Evolutionary conservation across 2,797 vertebrate species (phyloP), one percentile per base, ranked within the genome.

Genomic region (Lindbergichthys nudifrons): DNA sequence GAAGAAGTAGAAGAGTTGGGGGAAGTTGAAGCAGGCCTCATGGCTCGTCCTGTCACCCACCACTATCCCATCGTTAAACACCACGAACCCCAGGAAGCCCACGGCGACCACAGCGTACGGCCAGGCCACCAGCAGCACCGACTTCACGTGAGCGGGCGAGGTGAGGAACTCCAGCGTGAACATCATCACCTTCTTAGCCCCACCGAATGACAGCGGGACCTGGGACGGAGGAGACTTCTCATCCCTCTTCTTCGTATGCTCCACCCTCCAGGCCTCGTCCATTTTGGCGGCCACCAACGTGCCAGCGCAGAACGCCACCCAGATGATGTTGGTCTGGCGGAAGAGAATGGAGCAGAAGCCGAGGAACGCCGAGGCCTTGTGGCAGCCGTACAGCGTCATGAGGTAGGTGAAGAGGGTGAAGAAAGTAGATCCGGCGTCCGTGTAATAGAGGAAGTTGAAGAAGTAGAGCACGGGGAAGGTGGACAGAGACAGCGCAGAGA

Each of bases 381-480:
- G 96, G 85, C 96, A 96, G 84, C 97, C 95, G 45, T 98, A 96
- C 67, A 98, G 95, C 30, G 96, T 96, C 98, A 99, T 99, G 77
- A 99, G 94, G 88, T 99, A 99, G 5, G 96, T 89, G 88, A 98
- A 99, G 39, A 99, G 97, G 72, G 93, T 95, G 87, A 99, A 99
- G 94, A 99, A 99, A 2, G 97, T 96, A 16, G 98, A 97, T 21
- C 98, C 98, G 2, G 96, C 92, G 3, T 99, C 98, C 0, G 98
- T 99, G 88, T 99, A 99, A 93, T 99, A 99, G 36, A 99, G 96
- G 85, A 99, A 99, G 43, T 97, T 98, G 86, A 99, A 99, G 93
- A 99, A 99, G 92, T 98, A 99, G 60, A 99, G 96, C 21, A 96
- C 96, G 0, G 98, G 98, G 91, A 99, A 98, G 4, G 92, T 81